Base-by-base conservation (phyloP, 1,140 invertebrate genomes). In the Scylla paramamosain region DNA sequence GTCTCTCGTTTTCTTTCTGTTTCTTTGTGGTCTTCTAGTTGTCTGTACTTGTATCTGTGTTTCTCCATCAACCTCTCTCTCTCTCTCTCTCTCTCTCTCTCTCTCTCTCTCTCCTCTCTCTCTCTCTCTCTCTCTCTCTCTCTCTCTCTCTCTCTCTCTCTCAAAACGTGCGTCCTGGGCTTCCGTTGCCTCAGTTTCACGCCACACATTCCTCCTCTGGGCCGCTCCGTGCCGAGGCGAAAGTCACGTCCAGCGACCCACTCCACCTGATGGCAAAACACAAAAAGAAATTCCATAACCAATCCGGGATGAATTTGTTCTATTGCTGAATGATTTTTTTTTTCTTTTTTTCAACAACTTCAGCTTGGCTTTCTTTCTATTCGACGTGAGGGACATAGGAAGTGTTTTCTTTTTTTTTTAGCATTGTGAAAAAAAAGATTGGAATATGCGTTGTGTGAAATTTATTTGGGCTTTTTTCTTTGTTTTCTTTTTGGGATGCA, bases 101-200 rank as follows among this genome's bases (percentile, higher is more conserved):
- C 8, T 39, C 31, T 89, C 87, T 39, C 31, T 39, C 25, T 48
- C 28, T 48, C 3, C 8, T 14, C 25, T 89, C 31, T 32, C 87
- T 89, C 31, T 48, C 87, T 39, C 25, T 89, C 31, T 31, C 29
- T 39, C 32, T 39, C 25, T 28, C 8, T 16, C 14, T 46, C 86
- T n/a, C 86, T 32, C n/a, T 88, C 31, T 88, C 31, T 31, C 31
- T 88, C n/a, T 46, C 86, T 77, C 67, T 77, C 67, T 77, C 25
- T n/a, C 67, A 10, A 48, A 48, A 48, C 46, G 14, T 67, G 59
- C 3, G 3, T 20, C 59, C 59, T 20, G 8, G 7, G 10, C 20
- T 14, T 16, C 20, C 59, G 59, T 20, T 16, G 10, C 4, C 20
- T 67, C 20, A 14, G 7, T 67, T 67, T 67, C 8, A 67, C 59